Evolutionary conservation across 2,113 vertebrate genomes (phyloP).

Genomic region (Shinisaurus crocodilurus): DNA sequence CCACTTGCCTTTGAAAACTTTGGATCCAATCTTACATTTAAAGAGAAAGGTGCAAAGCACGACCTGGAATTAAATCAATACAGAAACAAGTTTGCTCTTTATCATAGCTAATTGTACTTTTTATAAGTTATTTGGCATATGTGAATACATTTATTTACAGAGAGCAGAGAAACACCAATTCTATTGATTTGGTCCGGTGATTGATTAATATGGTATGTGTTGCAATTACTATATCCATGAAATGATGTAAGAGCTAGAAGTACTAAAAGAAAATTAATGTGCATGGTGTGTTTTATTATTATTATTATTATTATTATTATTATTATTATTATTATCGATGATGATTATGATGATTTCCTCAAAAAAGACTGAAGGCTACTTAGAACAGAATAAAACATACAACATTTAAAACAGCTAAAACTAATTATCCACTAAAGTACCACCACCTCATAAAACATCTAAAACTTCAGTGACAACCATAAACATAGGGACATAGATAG

Average conservation of each 20-base stretch:
- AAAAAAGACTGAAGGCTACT: no score
- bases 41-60: constrained; percentile 6
- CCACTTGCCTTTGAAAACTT: constrained; percentile 20
- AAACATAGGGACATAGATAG: no score
- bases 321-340: no score
- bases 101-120: constrained; percentile 57
- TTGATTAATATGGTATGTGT: constrained; percentile 38
- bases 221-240: constrained; percentile 58
- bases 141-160: constrained; percentile 55
- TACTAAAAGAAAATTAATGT: constrained; percentile 56
- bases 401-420: no score
- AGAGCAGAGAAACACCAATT: constrained; percentile 43
- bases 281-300: neutral
- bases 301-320: no score
- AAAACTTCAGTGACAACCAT: no score
- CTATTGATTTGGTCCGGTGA: constrained; percentile 44
- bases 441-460: no score
- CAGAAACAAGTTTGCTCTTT: constrained; percentile 41
- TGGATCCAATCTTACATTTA: constrained; percentile 19
- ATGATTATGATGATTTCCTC: no score
- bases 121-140: constrained; percentile 51
- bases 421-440: no score
- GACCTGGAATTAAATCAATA: constrained; percentile 43
- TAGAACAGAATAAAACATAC: no score
- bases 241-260: constrained; percentile 45